These are phyloP conservation scores for Trichacis sp. DNA, from an alignment of 2,888 invertebrate genomes.

Conservation along the genomic window DNA sequence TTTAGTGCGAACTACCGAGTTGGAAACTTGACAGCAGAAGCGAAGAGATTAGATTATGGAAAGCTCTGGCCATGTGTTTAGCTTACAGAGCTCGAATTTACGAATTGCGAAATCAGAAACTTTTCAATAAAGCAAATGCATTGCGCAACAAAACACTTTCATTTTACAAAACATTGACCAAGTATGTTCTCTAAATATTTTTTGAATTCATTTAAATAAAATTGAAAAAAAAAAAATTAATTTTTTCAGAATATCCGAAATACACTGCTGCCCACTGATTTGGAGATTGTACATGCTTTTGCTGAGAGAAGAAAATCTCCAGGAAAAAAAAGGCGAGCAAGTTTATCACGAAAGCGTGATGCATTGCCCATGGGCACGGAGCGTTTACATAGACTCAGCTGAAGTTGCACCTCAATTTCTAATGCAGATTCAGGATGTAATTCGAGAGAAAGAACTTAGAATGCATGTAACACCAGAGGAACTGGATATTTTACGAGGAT, in stretches of 20 bases:
- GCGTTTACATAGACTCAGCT: slow-evolving; percentile 76
- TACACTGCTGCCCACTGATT: slow-evolving; percentile 71
- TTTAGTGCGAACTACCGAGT: slow-evolving; percentile 69
- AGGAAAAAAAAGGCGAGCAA: slow-evolving; percentile 62
- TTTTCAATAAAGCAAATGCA: slow-evolving; percentile 49
- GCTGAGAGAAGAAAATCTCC: slow-evolving; percentile 68
- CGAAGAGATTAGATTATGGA: slow-evolving; percentile 50
- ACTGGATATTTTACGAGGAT: slow-evolving; percentile 75
- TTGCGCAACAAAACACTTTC: slow-evolving; percentile 59
- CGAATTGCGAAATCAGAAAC: slow-evolving; percentile 44
- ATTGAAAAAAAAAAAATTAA: no score
- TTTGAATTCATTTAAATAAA: no score
- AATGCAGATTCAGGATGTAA: slow-evolving; percentile 79
- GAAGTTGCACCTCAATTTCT: slow-evolving; percentile 72
- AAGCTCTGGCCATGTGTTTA: slow-evolving; percentile 56
- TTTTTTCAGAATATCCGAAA: slow-evolving; percentile 56
- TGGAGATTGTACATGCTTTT: slow-evolving; percentile 77
- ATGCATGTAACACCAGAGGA: slow-evolving; percentile 83
- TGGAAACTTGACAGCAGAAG: slow-evolving; percentile 70
- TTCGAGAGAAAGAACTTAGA: slow-evolving; percentile 81
- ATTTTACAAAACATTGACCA: slow-evolving; percentile 56
- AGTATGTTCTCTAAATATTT: slow-evolving; percentile 44
- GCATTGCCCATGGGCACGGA: slow-evolving; percentile 64
- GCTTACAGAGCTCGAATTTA: slow-evolving; percentile 56
- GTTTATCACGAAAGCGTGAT: slow-evolving; percentile 60